A percentile compares a stretch with the other conserved stretches of the same genome.
phyloP scores from a whole-genome alignment of 1,140 invertebrate genomes.

The Formica selysi region DNA sequence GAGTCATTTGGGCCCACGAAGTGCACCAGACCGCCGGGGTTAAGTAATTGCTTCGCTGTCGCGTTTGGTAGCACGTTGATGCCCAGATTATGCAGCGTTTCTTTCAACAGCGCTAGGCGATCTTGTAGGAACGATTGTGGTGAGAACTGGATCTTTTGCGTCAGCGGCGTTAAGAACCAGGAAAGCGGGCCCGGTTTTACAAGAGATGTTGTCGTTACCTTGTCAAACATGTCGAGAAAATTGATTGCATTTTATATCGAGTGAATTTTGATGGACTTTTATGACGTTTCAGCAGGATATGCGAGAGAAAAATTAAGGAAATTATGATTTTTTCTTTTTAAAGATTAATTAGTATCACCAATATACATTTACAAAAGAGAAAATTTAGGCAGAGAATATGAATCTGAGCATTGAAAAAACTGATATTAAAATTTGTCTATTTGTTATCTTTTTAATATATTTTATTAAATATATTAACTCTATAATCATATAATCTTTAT shows the following conservation, averaged over 20 bases:
- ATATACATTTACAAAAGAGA: neutral
- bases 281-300: neutral
- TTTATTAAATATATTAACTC: neutral
- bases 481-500: conserved; percentile 2
- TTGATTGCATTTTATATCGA: neutral
- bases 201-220: neutral
- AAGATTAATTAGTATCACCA: neutral
- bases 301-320: neutral
- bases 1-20: conserved; percentile 73
- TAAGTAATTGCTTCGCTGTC: conserved; percentile 73
- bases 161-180: conserved; percentile 70
- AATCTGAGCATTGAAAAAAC: neutral
- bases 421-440: neutral
- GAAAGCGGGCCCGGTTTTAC: conserved; percentile 42
- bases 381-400: neutral
- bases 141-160: conserved; percentile 76
- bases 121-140: conserved; percentile 77
- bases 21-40: conserved; percentile 69
- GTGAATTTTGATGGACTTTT: neutral
- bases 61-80: conserved; percentile 39
- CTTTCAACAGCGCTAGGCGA: conserved; percentile 67
- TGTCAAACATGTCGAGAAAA: neutral
- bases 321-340: neutral
- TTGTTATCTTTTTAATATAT: neutral
- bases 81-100: conserved; percentile 66